These are phyloP conservation scores for Indri indri DNA, from an alignment of 2,113 vertebrate genomes.

Conservation along the genomic window DNA sequence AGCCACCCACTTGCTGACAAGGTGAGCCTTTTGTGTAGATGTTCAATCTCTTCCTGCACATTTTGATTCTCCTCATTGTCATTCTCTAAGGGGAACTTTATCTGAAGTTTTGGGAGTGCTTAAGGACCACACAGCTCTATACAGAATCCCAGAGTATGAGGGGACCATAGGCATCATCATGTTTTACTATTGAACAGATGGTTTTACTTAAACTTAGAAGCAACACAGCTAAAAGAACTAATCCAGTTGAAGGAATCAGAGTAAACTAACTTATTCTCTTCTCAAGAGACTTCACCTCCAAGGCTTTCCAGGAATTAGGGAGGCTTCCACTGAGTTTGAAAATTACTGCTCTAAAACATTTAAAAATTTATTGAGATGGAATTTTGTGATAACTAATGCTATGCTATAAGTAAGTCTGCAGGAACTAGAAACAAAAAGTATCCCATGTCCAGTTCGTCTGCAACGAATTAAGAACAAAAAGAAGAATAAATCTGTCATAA, in stretches of 20 bases:
- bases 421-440: background rate
- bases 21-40: background rate
- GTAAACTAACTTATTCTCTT: background rate
- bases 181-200: background rate
- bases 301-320: background rate
- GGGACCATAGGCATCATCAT: background rate
- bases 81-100: background rate
- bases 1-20: background rate
- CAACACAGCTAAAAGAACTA: background rate
- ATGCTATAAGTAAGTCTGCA: background rate
- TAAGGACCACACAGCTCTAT: background rate
- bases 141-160: background rate
- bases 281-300: background rate
- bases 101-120: background rate
- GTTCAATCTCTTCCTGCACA: background rate
- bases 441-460: background rate
- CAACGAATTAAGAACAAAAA: background rate
- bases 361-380: background rate
- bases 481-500: background rate
- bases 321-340: background rate
- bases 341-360: background rate
- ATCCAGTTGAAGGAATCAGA: background rate
- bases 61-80: background rate
- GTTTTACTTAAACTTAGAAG: background rate
- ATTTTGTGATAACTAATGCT: background rate